Evolutionary conservation across 2,797 vertebrate species (phyloP), one percentile per base, ranked within the genome.

Genomic region (Ispidina lecontei): DNA sequence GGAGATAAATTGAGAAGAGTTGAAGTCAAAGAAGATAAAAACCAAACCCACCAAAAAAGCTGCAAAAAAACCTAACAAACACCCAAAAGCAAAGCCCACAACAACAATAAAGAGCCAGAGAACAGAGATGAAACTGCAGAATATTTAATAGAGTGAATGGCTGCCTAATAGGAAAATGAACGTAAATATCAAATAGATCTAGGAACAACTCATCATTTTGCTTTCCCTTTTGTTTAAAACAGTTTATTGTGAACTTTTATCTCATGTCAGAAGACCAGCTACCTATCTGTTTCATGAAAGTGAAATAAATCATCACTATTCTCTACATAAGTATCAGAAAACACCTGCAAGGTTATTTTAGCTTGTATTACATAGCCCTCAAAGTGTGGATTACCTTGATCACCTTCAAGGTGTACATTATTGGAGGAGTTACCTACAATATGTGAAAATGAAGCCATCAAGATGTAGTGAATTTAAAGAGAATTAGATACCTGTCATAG

Each of bases 41-140:
- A 5, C 2, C 2, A 43, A 54, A 14, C 1, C 4, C 10, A 23
- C 12, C 10, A 23, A 41, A 15, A 19, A 14, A 15, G 7, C 31
- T 22, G 22, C 21, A 23, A 47, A 23, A 13, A 47, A 23, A 47
- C 11, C 12, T 13, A 49, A 49, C 35, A 43, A 43, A 43, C 23
- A 49, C 6, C 6, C 26, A 19, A 26, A 49, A 69, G 6, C 7
- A 60, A 86, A 43, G 6, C 4, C 19, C 12, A 29, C 5, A 69
- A 37, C 5, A 55, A 47, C 9, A 26, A 44, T 65, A 7, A 6
- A 56, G 84, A 39, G 4, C 4, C 7, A 4, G 11, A 58, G 6
- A 47, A 76, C 4, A 47, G 37, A 74, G 7, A 51, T 9, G 5
- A 88, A 79, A 56, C 21, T 49, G 25, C 3, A n/a, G 22, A 76